Percentiles rank a stretch among this genome's conserved stretches.
Conservation (phyloP, 2,888 invertebrate genomes). For the Agriopis leucophaearia region DNA sequence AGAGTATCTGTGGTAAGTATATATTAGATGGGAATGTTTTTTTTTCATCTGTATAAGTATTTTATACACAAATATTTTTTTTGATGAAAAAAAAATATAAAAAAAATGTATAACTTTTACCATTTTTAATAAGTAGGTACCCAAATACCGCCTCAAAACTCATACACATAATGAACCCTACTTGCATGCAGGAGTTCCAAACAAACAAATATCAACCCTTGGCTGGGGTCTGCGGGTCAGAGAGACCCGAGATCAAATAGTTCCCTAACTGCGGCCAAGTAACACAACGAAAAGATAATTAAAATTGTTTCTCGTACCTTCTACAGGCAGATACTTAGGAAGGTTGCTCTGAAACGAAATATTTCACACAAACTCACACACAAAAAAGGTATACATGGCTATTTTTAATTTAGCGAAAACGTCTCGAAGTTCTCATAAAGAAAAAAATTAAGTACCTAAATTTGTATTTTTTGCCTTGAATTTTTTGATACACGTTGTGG, state of each 20-base stretch:
- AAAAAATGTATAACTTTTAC: neutral
- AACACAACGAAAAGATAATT: slow-evolving; percentile 25
- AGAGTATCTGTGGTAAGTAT: too few relatives aligned
- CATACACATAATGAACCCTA: slow-evolving; percentile 22
- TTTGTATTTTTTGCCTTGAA: too few relatives aligned
- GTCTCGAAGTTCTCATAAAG: too few relatives aligned
- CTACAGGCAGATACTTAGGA: neutral
- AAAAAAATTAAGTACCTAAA: too few relatives aligned
- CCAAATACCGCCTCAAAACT: slow-evolving; percentile 1
- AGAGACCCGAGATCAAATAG: slow-evolving; percentile 26
- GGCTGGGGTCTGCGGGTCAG: slow-evolving; percentile 18
- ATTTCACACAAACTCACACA: neutral
- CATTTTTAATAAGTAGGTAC: neutral
- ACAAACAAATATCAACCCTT: slow-evolving; percentile 31
- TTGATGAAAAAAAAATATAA: too few relatives aligned
- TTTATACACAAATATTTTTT: too few relatives aligned
- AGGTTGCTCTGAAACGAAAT: neutral
- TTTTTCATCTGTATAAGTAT: too few relatives aligned
- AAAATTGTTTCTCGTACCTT: slow-evolving; percentile 24
- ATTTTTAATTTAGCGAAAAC: too few relatives aligned
- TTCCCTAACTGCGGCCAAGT: slow-evolving; percentile 14
- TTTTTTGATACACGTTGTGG: too few relatives aligned
- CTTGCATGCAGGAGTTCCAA: slow-evolving; percentile 7
- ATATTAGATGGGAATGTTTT: too few relatives aligned
- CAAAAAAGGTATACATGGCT: neutral